A percentile compares a stretch with the other conserved stretches of the same genome.
Evolutionary conservation across 2,797 vertebrate genomes (phyloP).

Genomic region (Propithecus deckenii): DNA sequence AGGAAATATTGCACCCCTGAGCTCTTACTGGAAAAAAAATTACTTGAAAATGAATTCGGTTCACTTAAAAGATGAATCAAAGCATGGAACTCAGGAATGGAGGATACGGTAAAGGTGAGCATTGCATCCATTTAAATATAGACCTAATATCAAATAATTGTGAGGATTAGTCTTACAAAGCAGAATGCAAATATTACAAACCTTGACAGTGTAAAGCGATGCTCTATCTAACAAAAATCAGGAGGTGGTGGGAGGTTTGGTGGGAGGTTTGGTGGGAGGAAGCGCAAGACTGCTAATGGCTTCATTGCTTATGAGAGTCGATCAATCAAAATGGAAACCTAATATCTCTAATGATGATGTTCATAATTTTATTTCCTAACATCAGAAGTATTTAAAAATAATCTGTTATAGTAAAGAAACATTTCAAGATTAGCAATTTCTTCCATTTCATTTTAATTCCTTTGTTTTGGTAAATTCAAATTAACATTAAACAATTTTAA

Average conservation of each 20-base stretch:
- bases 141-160: neutral
- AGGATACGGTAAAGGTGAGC: neutral
- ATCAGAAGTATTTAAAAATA: neutral
- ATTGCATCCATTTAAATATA: neutral
- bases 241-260: neutral
- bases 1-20: constrained; percentile 15
- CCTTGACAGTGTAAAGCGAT: neutral
- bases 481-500: neutral
- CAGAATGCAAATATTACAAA: neutral
- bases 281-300: neutral
- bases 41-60: constrained; percentile 46
- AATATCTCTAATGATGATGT: neutral
- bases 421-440: constrained; percentile 5
- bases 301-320: neutral
- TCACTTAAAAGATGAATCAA: constrained; percentile 33
- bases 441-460: constrained; percentile 44
- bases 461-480: constrained; percentile 53
- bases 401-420: neutral
- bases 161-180: neutral
- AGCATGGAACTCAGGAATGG: neutral
- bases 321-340: constrained; percentile 14
- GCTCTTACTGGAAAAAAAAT: constrained; percentile 7
- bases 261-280: neutral
- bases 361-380: constrained; percentile 24
- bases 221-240: neutral